phyloP scores from a whole-genome alignment of 1,140 invertebrate genomes.

The Linepithema humile region DNA sequence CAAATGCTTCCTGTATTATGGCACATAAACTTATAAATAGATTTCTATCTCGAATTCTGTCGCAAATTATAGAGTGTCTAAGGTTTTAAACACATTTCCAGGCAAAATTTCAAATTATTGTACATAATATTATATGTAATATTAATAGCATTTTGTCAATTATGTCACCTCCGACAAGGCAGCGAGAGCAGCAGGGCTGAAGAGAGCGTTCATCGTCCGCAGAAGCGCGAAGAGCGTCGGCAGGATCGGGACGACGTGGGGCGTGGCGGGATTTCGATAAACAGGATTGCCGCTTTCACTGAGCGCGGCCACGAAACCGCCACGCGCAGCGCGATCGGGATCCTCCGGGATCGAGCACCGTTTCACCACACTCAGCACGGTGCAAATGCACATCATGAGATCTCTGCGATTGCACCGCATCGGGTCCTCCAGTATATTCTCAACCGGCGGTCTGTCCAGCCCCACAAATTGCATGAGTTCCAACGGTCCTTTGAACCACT shows the following conservation, averaged over 20 bases:
- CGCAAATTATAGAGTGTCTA: too few relatives aligned
- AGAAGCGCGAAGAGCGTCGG: conserved; percentile 91
- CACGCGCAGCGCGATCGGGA: conserved; percentile 90
- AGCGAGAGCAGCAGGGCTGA: conserved; percentile 87
- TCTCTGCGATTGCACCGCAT: conserved; percentile 86
- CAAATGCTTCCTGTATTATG: too few relatives aligned
- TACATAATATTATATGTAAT: too few relatives aligned
- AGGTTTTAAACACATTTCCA: too few relatives aligned
- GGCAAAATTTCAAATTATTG: too few relatives aligned
- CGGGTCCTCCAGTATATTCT: conserved; percentile 87
- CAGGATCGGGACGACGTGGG: conserved; percentile 91
- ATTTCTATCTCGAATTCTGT: too few relatives aligned
- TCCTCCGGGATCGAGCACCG: conserved; percentile 93
- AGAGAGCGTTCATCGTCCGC: conserved; percentile 92
- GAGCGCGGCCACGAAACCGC: conserved; percentile 91
- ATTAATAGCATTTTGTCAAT: background rate
- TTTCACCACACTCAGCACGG: conserved; percentile 93
- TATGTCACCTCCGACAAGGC: conserved; percentile 85
- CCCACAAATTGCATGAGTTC: conserved; percentile 92
- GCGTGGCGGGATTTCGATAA: conserved; percentile 93
- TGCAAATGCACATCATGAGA: conserved; percentile 89
- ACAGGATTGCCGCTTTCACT: conserved; percentile 91
- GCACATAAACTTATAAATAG: too few relatives aligned
- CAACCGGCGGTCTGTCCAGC: conserved; percentile 88
- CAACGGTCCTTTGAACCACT: conserved; percentile 86